phyloP scores from a whole-genome alignment of 2,888 invertebrate genomes.

The Polydrusus pterygomalis region DNA sequence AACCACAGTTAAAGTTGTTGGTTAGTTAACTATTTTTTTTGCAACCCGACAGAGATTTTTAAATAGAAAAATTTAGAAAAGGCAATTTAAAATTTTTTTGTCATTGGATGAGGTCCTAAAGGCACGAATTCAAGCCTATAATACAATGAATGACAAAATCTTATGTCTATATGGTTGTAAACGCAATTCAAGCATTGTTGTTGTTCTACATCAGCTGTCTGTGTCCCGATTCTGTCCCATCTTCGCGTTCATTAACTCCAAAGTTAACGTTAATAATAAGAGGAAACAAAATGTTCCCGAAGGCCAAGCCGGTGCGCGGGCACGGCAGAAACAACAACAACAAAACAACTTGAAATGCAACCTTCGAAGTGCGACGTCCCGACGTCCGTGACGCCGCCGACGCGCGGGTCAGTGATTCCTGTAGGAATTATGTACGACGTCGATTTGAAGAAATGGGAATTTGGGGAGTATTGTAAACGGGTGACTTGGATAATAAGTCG shows the following conservation, averaged over 20 bases:
- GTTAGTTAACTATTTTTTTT: too few relatives aligned
- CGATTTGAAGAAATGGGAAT: slow-evolving; percentile 27
- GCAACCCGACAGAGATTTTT: too few relatives aligned
- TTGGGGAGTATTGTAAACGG: not conserved
- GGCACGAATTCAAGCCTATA: too few relatives aligned
- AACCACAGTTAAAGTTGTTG: too few relatives aligned
- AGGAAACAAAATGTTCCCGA: slow-evolving; percentile 52
- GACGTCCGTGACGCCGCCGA: slow-evolving; percentile 55
- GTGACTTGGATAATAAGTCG: too few relatives aligned
- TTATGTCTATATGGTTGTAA: too few relatives aligned
- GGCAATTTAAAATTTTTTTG: too few relatives aligned
- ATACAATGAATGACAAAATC: too few relatives aligned
- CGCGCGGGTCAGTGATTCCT: slow-evolving; percentile 57
- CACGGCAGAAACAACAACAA: slow-evolving; percentile 49
- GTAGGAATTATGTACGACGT: slow-evolving; percentile 45
- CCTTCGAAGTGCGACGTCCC: slow-evolving; percentile 58
- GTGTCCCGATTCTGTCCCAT: slow-evolving; percentile 34
- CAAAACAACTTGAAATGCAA: slow-evolving; percentile 53
- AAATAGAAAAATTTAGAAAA: too few relatives aligned
- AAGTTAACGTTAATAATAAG: slow-evolving; percentile 52
- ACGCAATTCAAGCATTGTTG: not conserved
- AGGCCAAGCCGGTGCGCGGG: slow-evolving; percentile 51
- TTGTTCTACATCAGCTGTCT: slow-evolving; percentile 51
- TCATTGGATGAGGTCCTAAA: too few relatives aligned
- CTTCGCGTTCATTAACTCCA: slow-evolving; percentile 55